Evolutionary conservation across 2,113 vertebrate species (phyloP), one percentile per base, ranked within the genome.

Genomic region (Zosterops borbonicus): DNA sequence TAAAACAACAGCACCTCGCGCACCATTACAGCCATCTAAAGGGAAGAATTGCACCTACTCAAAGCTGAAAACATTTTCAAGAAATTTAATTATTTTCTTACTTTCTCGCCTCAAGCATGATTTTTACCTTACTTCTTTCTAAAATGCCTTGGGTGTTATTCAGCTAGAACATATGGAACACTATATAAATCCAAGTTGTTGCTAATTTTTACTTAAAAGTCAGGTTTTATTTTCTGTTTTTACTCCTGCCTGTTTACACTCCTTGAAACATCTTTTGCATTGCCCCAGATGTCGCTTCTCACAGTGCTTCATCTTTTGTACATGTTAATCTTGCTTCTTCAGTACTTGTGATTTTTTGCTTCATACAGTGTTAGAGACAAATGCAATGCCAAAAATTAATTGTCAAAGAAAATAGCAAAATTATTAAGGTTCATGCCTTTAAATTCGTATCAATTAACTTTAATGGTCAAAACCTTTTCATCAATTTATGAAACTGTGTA

Each of bases 151-250:
- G 63, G 94, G 87, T 95, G 91, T 96, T 96, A 96, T 95, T 96
- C 90, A 86, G 91, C 78, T 87, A 93, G 94, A 98, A 96, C 97
- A 97, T 97, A 97, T 96, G 95, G 96, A 95, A 74, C 68, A 68
- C 94, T 97, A 93, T 96, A 96, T 97, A 97, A 98, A 97, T 97
- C 96, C 87, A 95, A 96, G 91, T 96, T 95, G 97, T 95, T 97
- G 97, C 94, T 97, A 96, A 97, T 97, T 97, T 97, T 97, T 96
- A 97, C 96, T 98, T 98, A 97, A 97, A 98, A 96, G 95, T 96
- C 96, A 95, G 95, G 86, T 94, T 97, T 97, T 97, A 97, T 97
- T 98, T 97, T 94, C 95, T 96, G 73, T 96, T 97, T 96, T 98
- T 85, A 91, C 94, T 94, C 95, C 94, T 97, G 85, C 94, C 92